Conservation (phyloP, 1,140 invertebrate species). For the Drosophila lacertosa region DNA sequence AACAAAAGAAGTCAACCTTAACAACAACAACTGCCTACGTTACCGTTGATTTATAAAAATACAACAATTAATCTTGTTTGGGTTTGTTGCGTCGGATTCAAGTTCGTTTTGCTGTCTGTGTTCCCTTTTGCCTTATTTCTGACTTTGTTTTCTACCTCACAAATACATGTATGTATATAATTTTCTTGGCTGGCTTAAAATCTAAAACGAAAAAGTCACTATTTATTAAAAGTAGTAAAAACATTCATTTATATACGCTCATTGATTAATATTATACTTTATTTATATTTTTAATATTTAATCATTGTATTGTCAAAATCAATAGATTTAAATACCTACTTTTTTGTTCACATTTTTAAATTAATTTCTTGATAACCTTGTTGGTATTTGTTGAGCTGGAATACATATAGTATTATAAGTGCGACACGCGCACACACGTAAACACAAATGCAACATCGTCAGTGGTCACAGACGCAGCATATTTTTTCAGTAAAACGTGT, state of each 20-base stretch:
- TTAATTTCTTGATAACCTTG: conserved; percentile 33
- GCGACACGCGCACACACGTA: conserved; percentile 52
- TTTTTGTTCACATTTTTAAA: conserved; percentile 71
- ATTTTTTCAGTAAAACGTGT: conserved; percentile 74
- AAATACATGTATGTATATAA: background rate
- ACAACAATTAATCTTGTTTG: conserved; percentile 73
- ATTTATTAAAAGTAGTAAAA: too few relatives aligned
- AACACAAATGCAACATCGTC: conserved; percentile 57
- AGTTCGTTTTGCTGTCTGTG: conserved; percentile 15
- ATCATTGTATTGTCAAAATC: background rate
- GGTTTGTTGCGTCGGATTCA: conserved; percentile 18
- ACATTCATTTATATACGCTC: background rate
- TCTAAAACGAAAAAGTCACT: too few relatives aligned
- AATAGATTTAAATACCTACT: conserved; percentile 51
- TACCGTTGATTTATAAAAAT: conserved; percentile 67
- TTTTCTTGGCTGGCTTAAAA: conserved; percentile 28
- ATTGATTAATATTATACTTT: too few relatives aligned
- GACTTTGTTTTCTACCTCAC: conserved; percentile 13
- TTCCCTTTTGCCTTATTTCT: conserved; percentile 10
- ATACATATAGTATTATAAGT: conserved; percentile 34
- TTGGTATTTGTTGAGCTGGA: conserved; percentile 43
- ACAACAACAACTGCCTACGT: conserved; percentile 55
- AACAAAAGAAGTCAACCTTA: conserved; percentile 56
- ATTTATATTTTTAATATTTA: too few relatives aligned
- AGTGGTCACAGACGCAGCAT: conserved; percentile 61